Evolutionary conservation across 1,140 invertebrate genomes (phyloP).

Genomic region (Pogonomyrmex barbatus): DNA sequence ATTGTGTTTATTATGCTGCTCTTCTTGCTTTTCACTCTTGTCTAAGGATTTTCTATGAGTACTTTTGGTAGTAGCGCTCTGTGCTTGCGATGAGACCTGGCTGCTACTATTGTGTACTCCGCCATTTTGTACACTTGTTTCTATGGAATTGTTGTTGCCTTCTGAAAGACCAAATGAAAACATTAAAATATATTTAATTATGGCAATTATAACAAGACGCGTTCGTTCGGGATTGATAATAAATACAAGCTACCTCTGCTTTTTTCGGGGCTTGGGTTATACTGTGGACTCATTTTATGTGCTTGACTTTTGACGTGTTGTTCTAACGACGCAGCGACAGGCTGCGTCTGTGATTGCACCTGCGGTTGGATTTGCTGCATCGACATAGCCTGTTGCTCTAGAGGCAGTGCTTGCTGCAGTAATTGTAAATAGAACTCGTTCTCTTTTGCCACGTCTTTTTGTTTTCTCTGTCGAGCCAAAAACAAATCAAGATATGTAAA

Average conservation of each 20-base stretch:
- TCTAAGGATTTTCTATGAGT: conserved; percentile 87
- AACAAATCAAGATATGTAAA: conserved; percentile 31
- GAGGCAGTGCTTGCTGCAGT: conserved; percentile 95
- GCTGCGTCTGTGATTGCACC: conserved; percentile 80
- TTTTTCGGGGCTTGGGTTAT: conserved; percentile 87
- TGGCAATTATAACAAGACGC: background rate
- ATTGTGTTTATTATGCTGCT: conserved; percentile 83
- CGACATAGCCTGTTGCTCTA: conserved; percentile 89
- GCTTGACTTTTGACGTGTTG: conserved; percentile 84
- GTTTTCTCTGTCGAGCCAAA: conserved; percentile 90
- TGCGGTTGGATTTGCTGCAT: conserved; percentile 84
- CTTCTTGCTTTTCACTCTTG: conserved; percentile 85
- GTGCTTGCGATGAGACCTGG: conserved; percentile 78
- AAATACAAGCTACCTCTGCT: conserved; percentile 87
- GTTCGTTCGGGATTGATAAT: conserved; percentile 70
- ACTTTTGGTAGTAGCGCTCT: conserved; percentile 83
- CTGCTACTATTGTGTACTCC: conserved; percentile 81
- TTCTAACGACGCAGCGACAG: conserved; percentile 78
- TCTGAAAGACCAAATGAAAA: conserved; percentile 68
- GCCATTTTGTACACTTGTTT: conserved; percentile 85
- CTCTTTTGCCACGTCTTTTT: conserved; percentile 97
- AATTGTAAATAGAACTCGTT: conserved; percentile 98
- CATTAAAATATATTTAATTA: conserved; percentile 7
- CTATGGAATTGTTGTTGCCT: conserved; percentile 77
- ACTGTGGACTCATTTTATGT: conserved; percentile 83